Evolutionary conservation across 2,888 invertebrate genomes (phyloP).

Genomic region (Drosophila hamatofila): DNA sequence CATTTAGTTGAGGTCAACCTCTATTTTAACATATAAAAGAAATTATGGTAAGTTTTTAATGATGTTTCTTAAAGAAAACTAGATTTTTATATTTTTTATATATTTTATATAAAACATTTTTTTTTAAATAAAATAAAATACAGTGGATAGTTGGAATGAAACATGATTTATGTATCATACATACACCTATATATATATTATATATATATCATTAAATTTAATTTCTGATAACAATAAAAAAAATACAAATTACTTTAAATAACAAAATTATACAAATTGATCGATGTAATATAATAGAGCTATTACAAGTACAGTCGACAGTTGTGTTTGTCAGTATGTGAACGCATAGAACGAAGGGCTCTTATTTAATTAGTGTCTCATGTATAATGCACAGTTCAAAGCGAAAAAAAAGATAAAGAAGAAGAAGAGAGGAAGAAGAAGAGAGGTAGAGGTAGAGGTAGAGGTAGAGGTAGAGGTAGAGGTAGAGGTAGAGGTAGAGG

Average conservation of each 20-base stretch:
- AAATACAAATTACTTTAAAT: not conserved
- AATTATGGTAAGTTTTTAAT: too few relatives aligned
- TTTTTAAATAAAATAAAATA: too few relatives aligned
- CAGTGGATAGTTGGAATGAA: too few relatives aligned
- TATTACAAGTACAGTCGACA: slow-evolving; percentile 13
- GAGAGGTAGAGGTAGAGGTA: not conserved
- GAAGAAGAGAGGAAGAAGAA: not conserved
- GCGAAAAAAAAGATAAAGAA: not conserved
- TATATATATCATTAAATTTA: too few relatives aligned
- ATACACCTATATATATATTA: too few relatives aligned
- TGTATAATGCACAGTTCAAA: slow-evolving; percentile 49
- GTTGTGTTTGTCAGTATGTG: slow-evolving; percentile 10
- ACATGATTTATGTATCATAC: too few relatives aligned
- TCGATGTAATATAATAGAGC: slow-evolving; percentile 8
- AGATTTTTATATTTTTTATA: too few relatives aligned
- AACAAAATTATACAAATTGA: not conserved
- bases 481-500: not conserved
- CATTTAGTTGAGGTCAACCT: too few relatives aligned
- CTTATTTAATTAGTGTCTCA: slow-evolving; percentile 69
- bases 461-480: not conserved
- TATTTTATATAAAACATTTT: too few relatives aligned
- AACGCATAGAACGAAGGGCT: slow-evolving; percentile 35
- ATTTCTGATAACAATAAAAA: too few relatives aligned
- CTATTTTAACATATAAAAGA: too few relatives aligned
- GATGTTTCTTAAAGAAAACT: too few relatives aligned